Base-by-base conservation (phyloP, 2,888 invertebrate species). In the Zele albiditarsus region DNA sequence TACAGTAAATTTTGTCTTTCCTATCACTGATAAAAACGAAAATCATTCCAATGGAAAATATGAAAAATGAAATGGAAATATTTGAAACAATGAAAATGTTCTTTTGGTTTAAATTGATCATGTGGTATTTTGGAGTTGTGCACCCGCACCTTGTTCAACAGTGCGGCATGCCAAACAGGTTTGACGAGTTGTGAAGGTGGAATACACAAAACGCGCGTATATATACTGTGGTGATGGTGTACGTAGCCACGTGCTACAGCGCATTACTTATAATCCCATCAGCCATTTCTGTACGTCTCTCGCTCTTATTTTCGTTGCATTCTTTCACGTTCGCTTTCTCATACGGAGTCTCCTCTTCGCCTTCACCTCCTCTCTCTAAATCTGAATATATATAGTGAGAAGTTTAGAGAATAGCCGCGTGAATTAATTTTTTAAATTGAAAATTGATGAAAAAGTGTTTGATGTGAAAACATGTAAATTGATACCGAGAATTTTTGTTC, bases 191-290 rank as follows among this genome's bases (percentile, higher is more conserved):
- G 53, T 84, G 84, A 83, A 85, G 84, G 85, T 84, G 82, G 84
- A 84, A 84, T 83, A 81, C 77, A 84, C 81, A 83, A 83, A 82
- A 70, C 53, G 53, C 46, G n/a, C 46, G 38, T 31, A 31, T 31
- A 31, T 31, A 42, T 46, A 46, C n/a, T 46, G 4, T 3, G 12
- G n/a, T 53, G 53, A 53, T 53, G 53, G 53, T 53, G 53, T 20
- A 20, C 53, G 20, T 10, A 85, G 86, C 85, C 87, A 87, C 87
- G 87, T 87, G 87, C 88, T 88, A 85, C 84, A 86, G 82, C 84
- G 86, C 87, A 87, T 88, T 88, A 87, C 86, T 88, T 86, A 88
- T 87, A 88, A 88, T 88, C 87, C 88, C 85, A 88, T 88, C 88
- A 87, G 84, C 82, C 66, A 75, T 76, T 73, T 80, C 75, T 60